These are phyloP conservation scores for Uropetala carovei DNA, from an alignment of 2,888 invertebrate species.

Conservation along the genomic window DNA sequence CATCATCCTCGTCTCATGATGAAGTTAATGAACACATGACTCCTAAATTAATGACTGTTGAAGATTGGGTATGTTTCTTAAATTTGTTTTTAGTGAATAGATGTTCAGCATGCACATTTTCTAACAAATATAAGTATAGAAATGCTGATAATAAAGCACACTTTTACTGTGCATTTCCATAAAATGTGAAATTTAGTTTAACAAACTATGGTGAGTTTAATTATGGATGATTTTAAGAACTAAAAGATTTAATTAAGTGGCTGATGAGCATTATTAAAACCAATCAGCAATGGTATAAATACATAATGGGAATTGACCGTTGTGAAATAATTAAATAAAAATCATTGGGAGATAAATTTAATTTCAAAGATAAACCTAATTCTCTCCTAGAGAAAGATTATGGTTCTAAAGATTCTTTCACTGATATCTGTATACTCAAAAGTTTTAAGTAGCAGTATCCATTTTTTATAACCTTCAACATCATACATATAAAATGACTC, in stretches of 20 bases:
- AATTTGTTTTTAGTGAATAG: neutral
- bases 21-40: neutral
- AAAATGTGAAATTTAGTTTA: neutral
- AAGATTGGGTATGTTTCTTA: slow-evolving; percentile 22
- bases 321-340: too few relatives aligned
- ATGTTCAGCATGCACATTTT: neutral
- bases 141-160: neutral
- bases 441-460: too few relatives aligned
- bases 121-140: neutral
- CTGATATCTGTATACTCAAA: too few relatives aligned
- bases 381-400: too few relatives aligned
- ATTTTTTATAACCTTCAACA: too few relatives aligned
- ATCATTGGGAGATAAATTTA: too few relatives aligned
- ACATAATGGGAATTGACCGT: too few relatives aligned
- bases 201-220: neutral
- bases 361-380: too few relatives aligned
- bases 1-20: neutral
- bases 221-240: neutral
- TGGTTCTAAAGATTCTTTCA: too few relatives aligned
- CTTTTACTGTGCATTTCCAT: neutral
- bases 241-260: neutral
- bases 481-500: too few relatives aligned
- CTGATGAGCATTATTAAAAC: too few relatives aligned
- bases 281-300: too few relatives aligned
- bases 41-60: neutral